Evolutionary conservation across 1,140 invertebrate species (phyloP).

Genomic region (Neodiprion pinetum): DNA sequence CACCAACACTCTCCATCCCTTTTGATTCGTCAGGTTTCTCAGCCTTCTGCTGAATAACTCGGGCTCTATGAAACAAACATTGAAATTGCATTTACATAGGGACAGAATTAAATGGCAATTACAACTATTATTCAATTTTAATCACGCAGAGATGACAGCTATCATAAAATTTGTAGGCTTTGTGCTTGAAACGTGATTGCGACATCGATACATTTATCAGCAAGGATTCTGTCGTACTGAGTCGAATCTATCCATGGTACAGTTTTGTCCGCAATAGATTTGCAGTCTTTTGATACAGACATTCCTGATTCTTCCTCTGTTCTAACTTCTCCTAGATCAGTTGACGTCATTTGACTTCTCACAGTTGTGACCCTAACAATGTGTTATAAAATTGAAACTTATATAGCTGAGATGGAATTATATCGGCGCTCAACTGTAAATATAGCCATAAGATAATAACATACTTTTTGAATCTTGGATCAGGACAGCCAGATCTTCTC

Average conservation of each 20-base stretch:
- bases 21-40: constrained; percentile 35
- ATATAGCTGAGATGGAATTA: constrained; percentile 1
- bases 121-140: no score
- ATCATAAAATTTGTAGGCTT: no score
- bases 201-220: no score
- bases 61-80: background rate
- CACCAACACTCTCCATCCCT: constrained; percentile 23
- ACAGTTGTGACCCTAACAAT: constrained; percentile 31
- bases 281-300: constrained; percentile 15
- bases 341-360: constrained; percentile 33
- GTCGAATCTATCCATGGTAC: constrained; percentile 24
- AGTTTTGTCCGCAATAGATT: constrained; percentile 17
- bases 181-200: no score
- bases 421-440: no score
- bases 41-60: constrained; percentile 25
- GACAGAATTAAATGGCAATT: no score
- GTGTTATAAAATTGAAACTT: background rate
- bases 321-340: constrained; percentile 20
- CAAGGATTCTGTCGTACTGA: constrained; percentile 16
- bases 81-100: background rate
- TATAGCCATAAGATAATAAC: constrained; percentile 12
- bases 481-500: constrained; percentile 34
- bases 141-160: no score
- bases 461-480: constrained; percentile 46
- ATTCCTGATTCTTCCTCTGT: constrained; percentile 15